A percentile compares a stretch with the other conserved stretches of the same genome.
Evolutionary conservation across 2,888 invertebrate species (phyloP).

Genomic region (Yponomeuta plumbellus): DNA sequence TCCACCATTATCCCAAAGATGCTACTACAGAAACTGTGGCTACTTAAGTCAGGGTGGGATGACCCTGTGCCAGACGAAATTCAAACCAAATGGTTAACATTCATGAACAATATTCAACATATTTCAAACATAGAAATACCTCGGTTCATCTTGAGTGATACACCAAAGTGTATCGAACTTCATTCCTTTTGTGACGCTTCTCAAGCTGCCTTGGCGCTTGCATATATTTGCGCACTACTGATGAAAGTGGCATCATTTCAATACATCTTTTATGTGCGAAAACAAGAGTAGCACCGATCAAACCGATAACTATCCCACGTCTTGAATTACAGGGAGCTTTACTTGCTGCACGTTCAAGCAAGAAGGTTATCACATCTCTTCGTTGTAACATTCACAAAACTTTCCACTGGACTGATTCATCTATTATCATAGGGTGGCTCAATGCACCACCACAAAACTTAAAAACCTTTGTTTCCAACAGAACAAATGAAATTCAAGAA

Average conservation of each 20-base stretch:
- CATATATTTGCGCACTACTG: slow-evolving; percentile 17
- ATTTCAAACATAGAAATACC: slow-evolving; percentile 16
- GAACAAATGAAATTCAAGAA: too few species aligned
- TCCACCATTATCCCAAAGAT: slow-evolving; percentile 18
- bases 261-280: slow-evolving; percentile 18
- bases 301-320: slow-evolving; percentile 17
- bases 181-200: slow-evolving; percentile 20
- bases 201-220: slow-evolving; percentile 16
- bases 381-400: too few species aligned
- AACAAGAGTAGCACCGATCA: slow-evolving; percentile 17
- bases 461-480: too few species aligned
- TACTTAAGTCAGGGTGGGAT: slow-evolving; percentile 19
- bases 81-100: slow-evolving; percentile 14
- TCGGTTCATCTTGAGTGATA: slow-evolving; percentile 12
- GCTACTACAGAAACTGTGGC: background rate
- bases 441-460: too few species aligned
- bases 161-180: slow-evolving; percentile 11
- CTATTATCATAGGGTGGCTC: background rate
- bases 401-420: background rate
- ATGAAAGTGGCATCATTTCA: background rate
- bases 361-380: background rate
- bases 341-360: background rate
- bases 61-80: slow-evolving; percentile 12
- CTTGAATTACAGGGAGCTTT: slow-evolving; percentile 16
- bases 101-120: slow-evolving; percentile 13